Conservation (phyloP, 2,113 vertebrate genomes). For the Eurypyga helias region DNA sequence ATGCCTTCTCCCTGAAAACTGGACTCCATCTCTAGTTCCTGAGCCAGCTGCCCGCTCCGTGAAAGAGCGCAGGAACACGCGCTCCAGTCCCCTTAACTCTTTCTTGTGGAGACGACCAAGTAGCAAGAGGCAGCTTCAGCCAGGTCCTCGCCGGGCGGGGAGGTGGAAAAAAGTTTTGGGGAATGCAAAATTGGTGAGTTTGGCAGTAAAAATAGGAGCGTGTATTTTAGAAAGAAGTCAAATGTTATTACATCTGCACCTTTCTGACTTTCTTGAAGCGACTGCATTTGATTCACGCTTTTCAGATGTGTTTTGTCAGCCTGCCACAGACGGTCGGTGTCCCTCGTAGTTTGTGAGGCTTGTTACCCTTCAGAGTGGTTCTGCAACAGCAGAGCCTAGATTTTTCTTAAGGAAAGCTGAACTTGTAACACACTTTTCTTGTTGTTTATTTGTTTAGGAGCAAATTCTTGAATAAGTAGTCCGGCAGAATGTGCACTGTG, state of each 20-base stretch:
- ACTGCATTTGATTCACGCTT: not conserved
- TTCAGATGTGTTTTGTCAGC: not conserved
- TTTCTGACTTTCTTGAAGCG: not conserved
- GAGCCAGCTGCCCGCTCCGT: slow-evolving; percentile 31
- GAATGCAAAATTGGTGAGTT: not conserved
- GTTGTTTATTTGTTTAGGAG: accelerated
- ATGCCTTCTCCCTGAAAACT: slow-evolving; percentile 30
- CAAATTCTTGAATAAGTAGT: not conserved
- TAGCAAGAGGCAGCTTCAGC: not conserved
- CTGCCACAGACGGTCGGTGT: not conserved
- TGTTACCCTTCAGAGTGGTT: not conserved
- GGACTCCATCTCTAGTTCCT: not conserved
- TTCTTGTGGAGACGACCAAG: not conserved
- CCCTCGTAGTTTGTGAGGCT: not conserved
- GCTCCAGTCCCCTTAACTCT: not conserved
- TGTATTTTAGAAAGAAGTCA: not conserved
- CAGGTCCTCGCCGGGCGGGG: not conserved
- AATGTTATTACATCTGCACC: not conserved
- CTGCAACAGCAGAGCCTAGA: not conserved
- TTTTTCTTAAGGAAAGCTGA: not conserved
- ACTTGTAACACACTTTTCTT: accelerated
- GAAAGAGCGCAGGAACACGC: not conserved
- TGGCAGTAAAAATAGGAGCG: not conserved
- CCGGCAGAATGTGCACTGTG: accelerated
- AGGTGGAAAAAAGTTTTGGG: not conserved